phyloP scores from a whole-genome alignment of 2,888 invertebrate species.

The Stenotaenia linearis region DNA sequence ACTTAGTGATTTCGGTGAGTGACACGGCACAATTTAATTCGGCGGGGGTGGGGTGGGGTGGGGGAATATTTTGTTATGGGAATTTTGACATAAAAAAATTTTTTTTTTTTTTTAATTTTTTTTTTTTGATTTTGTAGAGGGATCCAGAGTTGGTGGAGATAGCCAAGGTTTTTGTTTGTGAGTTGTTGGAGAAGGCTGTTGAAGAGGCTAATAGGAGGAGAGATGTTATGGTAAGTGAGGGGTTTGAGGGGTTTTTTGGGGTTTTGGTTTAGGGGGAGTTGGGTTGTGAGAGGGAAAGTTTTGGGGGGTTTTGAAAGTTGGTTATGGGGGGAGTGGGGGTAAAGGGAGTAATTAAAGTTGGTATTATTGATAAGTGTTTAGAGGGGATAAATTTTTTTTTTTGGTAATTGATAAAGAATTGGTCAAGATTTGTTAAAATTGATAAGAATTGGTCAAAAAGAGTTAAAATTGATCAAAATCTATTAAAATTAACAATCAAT shows the following conservation, averaged over 20 bases:
- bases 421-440: too few species aligned
- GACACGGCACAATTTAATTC: slow-evolving; percentile 9
- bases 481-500: too few species aligned
- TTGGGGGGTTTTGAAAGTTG: too few species aligned
- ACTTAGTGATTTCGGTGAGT: background rate
- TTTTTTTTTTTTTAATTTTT: too few species aligned
- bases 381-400: too few species aligned
- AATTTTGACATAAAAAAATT: background rate
- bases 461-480: too few species aligned
- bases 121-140: background rate
- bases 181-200: background rate
- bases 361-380: too few species aligned
- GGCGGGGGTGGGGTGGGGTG: background rate
- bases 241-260: background rate
- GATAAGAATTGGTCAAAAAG: too few species aligned
- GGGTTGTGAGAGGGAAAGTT: background rate
- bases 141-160: background rate
- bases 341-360: too few species aligned
- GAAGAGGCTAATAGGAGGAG: background rate
- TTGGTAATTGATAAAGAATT: too few species aligned
- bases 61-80: background rate
- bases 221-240: background rate
- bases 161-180: background rate
- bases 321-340: too few species aligned
- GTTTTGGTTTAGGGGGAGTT: background rate